Percentiles rank a stretch among this genome's conserved stretches.
These are phyloP conservation scores for Mesopsocus fuscifrons DNA, from an alignment of 2,888 invertebrate genomes.

Conservation along the genomic window DNA sequence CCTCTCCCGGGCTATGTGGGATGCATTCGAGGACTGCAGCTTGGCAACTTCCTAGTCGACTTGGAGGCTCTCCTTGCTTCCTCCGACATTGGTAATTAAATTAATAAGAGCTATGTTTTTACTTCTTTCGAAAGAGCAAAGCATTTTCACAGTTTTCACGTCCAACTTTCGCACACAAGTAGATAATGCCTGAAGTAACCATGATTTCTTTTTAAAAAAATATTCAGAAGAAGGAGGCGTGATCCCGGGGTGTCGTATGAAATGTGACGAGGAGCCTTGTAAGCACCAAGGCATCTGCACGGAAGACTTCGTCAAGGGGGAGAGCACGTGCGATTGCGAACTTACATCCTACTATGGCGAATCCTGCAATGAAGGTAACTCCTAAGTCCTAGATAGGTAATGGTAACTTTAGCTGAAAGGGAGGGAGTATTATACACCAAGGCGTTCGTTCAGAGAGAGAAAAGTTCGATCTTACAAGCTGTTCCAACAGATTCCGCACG, in stretches of 20 bases:
- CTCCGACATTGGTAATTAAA: not conserved
- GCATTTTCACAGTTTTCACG: too few species aligned
- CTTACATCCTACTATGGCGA: conserved; percentile 80
- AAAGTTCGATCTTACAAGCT: too few species aligned
- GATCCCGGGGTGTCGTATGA: conserved; percentile 67
- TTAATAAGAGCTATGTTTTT: too few species aligned
- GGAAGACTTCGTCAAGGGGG: conserved; percentile 71
- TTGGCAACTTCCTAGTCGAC: conserved; percentile 62
- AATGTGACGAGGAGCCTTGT: conserved; percentile 73
- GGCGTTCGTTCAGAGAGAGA: too few species aligned
- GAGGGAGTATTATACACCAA: too few species aligned
- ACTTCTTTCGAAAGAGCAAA: too few species aligned
- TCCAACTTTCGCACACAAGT: too few species aligned
- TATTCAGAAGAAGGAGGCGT: conserved; percentile 44
- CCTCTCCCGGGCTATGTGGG: conserved; percentile 52
- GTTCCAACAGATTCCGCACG: too few species aligned
- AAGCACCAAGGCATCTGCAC: conserved; percentile 74
- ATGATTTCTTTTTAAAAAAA: too few species aligned
- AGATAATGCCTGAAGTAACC: too few species aligned
- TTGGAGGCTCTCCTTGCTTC: conserved; percentile 22
- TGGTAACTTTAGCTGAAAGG: too few species aligned
- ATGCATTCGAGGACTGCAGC: conserved; percentile 70
- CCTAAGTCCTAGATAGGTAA: too few species aligned
- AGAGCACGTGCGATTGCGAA: conserved; percentile 74
- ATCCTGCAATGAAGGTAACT: conserved; percentile 50